These are phyloP conservation scores for Galerucella calmariensis DNA, from an alignment of 2,888 invertebrate species.

Conservation along the genomic window DNA sequence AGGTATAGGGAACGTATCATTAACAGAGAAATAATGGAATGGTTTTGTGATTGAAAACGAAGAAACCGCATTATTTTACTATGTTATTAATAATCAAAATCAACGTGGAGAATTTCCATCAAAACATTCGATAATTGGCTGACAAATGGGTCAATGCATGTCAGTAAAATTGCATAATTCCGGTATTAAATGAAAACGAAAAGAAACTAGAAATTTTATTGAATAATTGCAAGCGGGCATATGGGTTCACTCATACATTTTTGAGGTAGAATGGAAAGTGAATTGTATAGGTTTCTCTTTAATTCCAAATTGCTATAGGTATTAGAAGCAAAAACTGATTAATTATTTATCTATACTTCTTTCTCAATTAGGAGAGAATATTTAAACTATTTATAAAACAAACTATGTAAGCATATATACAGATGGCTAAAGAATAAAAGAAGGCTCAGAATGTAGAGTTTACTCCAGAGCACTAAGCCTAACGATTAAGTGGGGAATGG, in stretches of 20 bases:
- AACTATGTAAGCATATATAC: too few species aligned
- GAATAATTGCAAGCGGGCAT: slow-evolving; percentile 10
- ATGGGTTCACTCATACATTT: not conserved
- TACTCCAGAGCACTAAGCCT: too few species aligned
- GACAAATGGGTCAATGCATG: slow-evolving; percentile 23
- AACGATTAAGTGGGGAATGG: too few species aligned
- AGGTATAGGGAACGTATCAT: slow-evolving; percentile 28
- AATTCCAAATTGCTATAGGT: not conserved
- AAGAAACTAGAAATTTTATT: slow-evolving; percentile 6
- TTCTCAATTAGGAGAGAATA: too few species aligned
- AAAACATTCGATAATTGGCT: slow-evolving; percentile 17
- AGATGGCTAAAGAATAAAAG: too few species aligned
- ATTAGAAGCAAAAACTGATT: too few species aligned
- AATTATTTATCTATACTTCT: too few species aligned
- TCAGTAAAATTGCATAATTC: slow-evolving; percentile 17
- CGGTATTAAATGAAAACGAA: slow-evolving; percentile 12
- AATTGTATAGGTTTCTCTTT: not conserved
- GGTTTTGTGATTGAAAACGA: slow-evolving; percentile 21
- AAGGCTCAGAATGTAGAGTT: too few species aligned
- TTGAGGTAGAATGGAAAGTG: not conserved
- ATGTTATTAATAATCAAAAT: slow-evolving; percentile 15
- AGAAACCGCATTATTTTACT: slow-evolving; percentile 14
- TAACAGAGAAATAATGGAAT: slow-evolving; percentile 20
- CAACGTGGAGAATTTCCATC: slow-evolving; percentile 11
- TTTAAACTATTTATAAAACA: too few species aligned